phyloP scores from a whole-genome alignment of 1,140 invertebrate genomes.

The Pachypsylla venusta region DNA sequence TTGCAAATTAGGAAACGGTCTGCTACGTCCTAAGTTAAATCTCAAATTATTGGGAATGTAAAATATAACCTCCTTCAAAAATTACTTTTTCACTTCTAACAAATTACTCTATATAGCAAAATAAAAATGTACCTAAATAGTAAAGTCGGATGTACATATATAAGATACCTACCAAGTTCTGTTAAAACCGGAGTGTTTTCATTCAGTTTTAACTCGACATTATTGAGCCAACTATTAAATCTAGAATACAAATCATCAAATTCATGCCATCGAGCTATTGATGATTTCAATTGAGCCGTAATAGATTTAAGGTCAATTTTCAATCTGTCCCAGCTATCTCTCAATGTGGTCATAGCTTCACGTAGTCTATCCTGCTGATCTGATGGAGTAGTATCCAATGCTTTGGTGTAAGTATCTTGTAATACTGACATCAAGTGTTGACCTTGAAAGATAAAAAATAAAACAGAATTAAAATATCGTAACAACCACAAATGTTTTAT shows the following conservation, averaged over 20 bases:
- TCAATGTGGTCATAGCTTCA: conserved; percentile 47
- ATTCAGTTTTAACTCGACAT: conserved; percentile 40
- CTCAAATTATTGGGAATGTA: too few species aligned
- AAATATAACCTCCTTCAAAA: too few species aligned
- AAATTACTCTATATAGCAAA: too few species aligned
- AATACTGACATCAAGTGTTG: conserved; percentile 62
- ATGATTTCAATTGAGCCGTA: conserved; percentile 57
- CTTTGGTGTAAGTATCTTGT: conserved; percentile 70
- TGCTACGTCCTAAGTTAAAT: too few species aligned
- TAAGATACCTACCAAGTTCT: conserved; percentile 48
- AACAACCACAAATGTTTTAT: too few species aligned
- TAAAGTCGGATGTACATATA: too few species aligned
- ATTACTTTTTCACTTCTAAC: too few species aligned
- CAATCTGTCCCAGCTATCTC: conserved; percentile 66
- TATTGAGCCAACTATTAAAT: conserved; percentile 50
- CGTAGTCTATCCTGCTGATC: conserved; percentile 63
- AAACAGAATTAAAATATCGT: too few species aligned
- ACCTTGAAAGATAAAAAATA: too few species aligned
- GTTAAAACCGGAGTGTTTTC: conserved; percentile 51
- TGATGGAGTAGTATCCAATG: conserved; percentile 58
- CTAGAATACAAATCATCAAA: conserved; percentile 51
- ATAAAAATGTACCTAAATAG: too few species aligned
- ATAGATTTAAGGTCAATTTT: conserved; percentile 64
- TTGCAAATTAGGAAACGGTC: too few species aligned
- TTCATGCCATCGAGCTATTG: conserved; percentile 64